These are phyloP conservation scores for Muscicapa comitata DNA, from an alignment of 2,797 vertebrate species.

Conservation along the genomic window DNA sequence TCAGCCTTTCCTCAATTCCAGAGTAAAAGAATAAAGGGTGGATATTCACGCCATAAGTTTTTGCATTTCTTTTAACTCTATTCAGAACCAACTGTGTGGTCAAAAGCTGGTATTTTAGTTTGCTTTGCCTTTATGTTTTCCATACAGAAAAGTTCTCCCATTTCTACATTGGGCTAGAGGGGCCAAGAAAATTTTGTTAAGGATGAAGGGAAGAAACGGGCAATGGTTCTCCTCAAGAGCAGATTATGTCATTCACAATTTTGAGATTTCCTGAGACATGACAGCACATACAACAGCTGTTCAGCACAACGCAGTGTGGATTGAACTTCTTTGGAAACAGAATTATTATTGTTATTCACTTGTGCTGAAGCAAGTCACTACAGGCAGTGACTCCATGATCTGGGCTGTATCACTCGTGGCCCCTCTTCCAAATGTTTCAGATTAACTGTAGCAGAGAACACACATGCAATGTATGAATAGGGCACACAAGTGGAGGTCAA, in stretches of 20 bases:
- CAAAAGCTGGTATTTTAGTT: neutral
- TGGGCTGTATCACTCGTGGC: accelerated
- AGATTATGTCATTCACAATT: neutral
- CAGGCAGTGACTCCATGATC: neutral
- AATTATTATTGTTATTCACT: neutral
- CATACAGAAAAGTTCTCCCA: neutral
- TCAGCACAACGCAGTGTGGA: neutral
- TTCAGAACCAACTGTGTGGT: neutral
- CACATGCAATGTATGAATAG: accelerated
- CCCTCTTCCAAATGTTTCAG: neutral
- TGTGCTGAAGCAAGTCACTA: neutral
- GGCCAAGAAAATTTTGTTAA: neutral
- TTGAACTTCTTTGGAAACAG: neutral
- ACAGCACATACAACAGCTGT: neutral
- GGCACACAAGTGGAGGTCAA: neutral
- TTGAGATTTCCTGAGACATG: neutral
- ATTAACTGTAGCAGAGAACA: neutral
- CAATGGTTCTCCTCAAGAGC: neutral
- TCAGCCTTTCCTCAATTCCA: neutral
- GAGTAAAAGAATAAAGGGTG: neutral
- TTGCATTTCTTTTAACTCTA: neutral
- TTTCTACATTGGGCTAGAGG: neutral
- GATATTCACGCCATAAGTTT: neutral
- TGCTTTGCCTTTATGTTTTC: neutral
- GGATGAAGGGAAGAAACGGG: neutral